These are phyloP conservation scores for Dasyurus viverrinus DNA, from an alignment of 2,113 vertebrate genomes.

Conservation along the genomic window DNA sequence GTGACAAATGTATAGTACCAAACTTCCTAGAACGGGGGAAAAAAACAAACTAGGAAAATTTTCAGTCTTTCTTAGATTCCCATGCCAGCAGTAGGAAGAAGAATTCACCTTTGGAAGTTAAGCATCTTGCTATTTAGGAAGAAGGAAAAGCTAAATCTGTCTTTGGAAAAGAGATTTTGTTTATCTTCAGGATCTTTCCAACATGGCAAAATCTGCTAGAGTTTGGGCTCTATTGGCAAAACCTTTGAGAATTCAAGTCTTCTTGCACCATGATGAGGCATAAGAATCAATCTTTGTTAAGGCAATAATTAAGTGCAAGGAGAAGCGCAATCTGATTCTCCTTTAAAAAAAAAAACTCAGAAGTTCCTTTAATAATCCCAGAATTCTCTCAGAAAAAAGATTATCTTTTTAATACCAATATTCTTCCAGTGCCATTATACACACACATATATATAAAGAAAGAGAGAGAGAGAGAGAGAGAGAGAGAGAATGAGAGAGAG, in stretches of 20 bases:
- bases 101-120: not conserved
- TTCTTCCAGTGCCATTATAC: too few species aligned
- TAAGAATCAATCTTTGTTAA: not conserved
- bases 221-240: not conserved
- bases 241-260: not conserved
- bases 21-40: not conserved
- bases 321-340: not conserved
- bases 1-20: not conserved
- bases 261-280: not conserved
- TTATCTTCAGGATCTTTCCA: not conserved
- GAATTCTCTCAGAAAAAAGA: not conserved
- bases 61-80: not conserved
- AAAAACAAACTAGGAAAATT: not conserved
- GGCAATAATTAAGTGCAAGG: not conserved
- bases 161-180: too few species aligned
- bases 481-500: too few species aligned
- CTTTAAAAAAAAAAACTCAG: not conserved
- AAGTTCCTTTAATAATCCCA: not conserved
- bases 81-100: not conserved
- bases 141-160: not conserved
- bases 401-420: too few species aligned
- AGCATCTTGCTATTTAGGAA: not conserved
- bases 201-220: not conserved
- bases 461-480: too few species aligned
- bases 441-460: too few species aligned